Evolutionary conservation across 2,113 vertebrate species (phyloP), one percentile per base, ranked within the genome.

Genomic region (Crotophaga sulcirostris): DNA sequence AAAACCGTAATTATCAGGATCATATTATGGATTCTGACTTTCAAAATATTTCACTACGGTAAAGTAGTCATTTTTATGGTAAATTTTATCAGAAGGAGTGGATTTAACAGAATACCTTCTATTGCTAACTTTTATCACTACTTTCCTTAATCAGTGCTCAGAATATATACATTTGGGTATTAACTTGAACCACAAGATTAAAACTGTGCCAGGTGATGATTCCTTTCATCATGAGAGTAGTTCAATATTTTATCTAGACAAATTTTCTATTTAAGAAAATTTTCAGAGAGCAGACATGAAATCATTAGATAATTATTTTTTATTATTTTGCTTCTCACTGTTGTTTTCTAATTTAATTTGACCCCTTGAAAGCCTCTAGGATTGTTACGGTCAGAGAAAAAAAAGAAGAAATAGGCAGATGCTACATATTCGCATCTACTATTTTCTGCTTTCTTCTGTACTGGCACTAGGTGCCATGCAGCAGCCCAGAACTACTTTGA

Each of bases 351-450:
- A 44, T 4, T 44, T 72, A 24, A 42, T 74, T 67, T 74, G 4
- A 44, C 7, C 33, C 26, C 13, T 85, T 76, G 23, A 82, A 91
- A 67, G 4, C 9, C 33, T 70, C 19, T 16, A 47, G 31, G 9
- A 70, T 3, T 31, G 2, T 18, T 66, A 3, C 3, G 6, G 4
- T 40, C 14, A 68, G 12, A 4, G 5, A n/a, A 42, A 85, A 72
- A 86, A 58, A 58, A 16, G 28, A 51, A 72, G 9, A 64, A 68
- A 60, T 34, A 47, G 3, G 11, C 18, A 88, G 68, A 72, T 42
- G 2, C 0, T 59, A 15, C 29, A 18, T 55, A 67, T 76, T 38
- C 4, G 0, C 24, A 42, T 44, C 9, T 75, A n/a, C 3, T 33
- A 4, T 72, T 51, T 85, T 52, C 24, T 85, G 7, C 16, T 82